phyloP scores from a whole-genome alignment of 2,888 invertebrate genomes.

The Lepidochitona cinerea region DNA sequence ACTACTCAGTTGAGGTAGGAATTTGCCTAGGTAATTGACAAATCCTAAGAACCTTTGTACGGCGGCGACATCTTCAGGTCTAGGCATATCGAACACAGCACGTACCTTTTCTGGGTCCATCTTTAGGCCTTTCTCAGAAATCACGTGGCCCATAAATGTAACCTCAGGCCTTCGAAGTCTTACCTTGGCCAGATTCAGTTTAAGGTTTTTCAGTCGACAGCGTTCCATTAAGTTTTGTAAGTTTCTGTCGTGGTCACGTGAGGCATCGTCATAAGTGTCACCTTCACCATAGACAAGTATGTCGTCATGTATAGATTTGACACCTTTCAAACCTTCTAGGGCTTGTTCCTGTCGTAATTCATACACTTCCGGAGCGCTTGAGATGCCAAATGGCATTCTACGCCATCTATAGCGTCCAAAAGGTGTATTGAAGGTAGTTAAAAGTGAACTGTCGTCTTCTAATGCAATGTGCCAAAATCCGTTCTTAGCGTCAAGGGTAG shows the following conservation, averaged over 20 bases:
- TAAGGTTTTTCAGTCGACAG: constrained; percentile 25
- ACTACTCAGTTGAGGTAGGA: not conserved
- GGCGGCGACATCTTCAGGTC: not conserved
- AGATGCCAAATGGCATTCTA: not conserved
- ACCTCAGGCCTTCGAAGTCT: constrained; percentile 20
- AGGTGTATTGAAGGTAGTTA: not conserved
- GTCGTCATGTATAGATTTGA: not conserved
- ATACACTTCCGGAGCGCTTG: not conserved
- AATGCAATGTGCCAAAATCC: not conserved
- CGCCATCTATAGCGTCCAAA: not conserved
- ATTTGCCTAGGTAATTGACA: not conserved
- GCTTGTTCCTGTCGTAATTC: not conserved
- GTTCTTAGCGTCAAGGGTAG: not conserved
- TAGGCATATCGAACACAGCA: constrained; percentile 13
- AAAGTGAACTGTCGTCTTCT: not conserved
- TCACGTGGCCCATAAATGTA: constrained; percentile 31
- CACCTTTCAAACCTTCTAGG: not conserved
- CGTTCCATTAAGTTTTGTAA: constrained; percentile 16
- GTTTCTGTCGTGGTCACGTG: constrained; percentile 24
- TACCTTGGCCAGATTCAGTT: constrained; percentile 33
- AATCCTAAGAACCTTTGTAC: not conserved
- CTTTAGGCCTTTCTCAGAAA: constrained; percentile 26
- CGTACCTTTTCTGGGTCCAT: constrained; percentile 29
- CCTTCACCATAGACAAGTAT: not conserved
- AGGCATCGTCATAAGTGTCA: too few species aligned